Evolutionary conservation across 2,888 invertebrate genomes (phyloP), one percentile per base, ranked within the genome.

Genomic region (Agonum fuliginosum): DNA sequence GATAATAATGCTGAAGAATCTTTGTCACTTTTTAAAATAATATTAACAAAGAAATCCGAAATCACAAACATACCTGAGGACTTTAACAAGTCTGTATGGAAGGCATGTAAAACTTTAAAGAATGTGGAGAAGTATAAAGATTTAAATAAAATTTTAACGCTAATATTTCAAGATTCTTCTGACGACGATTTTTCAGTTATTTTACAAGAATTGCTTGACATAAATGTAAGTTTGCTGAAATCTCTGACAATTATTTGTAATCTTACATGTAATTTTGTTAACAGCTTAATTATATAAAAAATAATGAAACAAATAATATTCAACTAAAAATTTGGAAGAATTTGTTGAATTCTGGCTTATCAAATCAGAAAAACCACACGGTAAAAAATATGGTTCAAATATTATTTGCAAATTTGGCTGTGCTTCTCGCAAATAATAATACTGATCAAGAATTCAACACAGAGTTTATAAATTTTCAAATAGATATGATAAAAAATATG

Each of bases 141-240:
- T 24, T 81, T 83, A 0, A 84, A 84, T 78, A 78, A 86, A 37
- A 78, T 85, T 8, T 80, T 81, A 8, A 27, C 41, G 5, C 79
- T 85, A 54, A 83, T 86, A 48, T 82, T 84, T 37, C 83, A 83
- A 72, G 81, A 83, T 62, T 82, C 85, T 30, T 80, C 84, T 3
- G 83, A 83, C 74, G 84, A 86, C 22, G 78, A 84, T 34, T 86
- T 86, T 79, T 30, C 78, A 20, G 70, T 69, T 8, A 80, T 85
- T 62, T 80, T 81, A 5, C 58, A 79, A 6, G 84, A 86, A 80
- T 80, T 86, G 73, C 72, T 83, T n/a, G 54, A 80, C 74, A 76
- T 80, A 62, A 81, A 82, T n/a, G 86, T 86, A 83, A 82, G 83
- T 79, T n/a, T 30, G 30, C 3, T 30, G n/a, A n/a, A 43, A n/a